Evolutionary conservation across 2,888 invertebrate species (phyloP).

Genomic region (Drosophila koepferae): DNA sequence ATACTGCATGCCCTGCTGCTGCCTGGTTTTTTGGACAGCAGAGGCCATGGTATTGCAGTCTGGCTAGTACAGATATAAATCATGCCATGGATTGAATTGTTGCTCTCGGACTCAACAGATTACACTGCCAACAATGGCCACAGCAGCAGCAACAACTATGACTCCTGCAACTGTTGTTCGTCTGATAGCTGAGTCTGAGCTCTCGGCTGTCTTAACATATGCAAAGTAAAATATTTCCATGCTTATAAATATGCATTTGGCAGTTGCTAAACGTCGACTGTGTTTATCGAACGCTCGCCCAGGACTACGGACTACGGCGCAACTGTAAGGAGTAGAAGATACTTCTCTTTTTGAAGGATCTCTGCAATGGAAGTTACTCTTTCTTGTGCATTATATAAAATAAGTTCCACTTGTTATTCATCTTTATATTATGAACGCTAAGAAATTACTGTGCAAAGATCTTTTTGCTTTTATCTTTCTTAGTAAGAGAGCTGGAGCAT

Average conservation of each 20-base stretch:
- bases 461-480: too few species aligned
- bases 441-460: not conserved
- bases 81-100: constrained; percentile 81
- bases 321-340: not conserved
- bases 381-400: not conserved
- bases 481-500: too few species aligned
- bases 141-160: constrained; percentile 6
- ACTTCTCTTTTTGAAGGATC: not conserved
- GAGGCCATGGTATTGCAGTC: constrained; percentile 37
- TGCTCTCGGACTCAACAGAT: constrained; percentile 55
- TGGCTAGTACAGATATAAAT: constrained; percentile 73
- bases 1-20: constrained; percentile 14
- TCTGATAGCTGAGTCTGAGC: constrained; percentile 35
- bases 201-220: constrained; percentile 76
- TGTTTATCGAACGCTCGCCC: constrained; percentile 24
- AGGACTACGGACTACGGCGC: not conserved
- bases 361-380: not conserved
- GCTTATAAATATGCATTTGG: constrained; percentile 82
- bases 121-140: constrained; percentile 32
- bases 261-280: constrained; percentile 39
- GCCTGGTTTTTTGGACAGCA: constrained; percentile 7
- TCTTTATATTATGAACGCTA: not conserved
- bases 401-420: not conserved
- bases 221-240: constrained; percentile 85
- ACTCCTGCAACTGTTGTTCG: constrained; percentile 25